These are phyloP conservation scores for Dolichotis patagonum DNA, from an alignment of 2,113 vertebrate species.

Conservation along the genomic window DNA sequence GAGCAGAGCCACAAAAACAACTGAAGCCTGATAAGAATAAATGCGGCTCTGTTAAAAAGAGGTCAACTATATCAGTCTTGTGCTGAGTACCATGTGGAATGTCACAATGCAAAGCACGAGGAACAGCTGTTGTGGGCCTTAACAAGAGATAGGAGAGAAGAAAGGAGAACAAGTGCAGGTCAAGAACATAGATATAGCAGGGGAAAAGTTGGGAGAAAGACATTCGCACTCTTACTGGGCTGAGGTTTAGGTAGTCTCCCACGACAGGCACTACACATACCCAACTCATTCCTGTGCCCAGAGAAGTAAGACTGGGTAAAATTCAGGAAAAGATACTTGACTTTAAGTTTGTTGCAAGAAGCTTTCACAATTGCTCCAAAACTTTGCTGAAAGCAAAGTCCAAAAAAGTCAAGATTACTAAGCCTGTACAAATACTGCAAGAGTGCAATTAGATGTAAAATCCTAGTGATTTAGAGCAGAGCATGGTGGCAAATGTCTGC, in stretches of 20 bases:
- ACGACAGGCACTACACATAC: fast-evolving
- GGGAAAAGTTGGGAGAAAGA: background rate
- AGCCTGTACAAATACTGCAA: background rate
- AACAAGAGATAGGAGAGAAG: background rate
- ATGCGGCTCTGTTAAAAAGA: background rate
- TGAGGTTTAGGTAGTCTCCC: background rate
- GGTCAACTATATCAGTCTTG: constrained; percentile 16
- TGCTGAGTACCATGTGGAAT: background rate
- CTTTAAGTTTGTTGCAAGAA: background rate
- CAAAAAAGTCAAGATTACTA: background rate
- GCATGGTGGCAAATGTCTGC: background rate
- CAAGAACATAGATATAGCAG: background rate
- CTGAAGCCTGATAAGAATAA: background rate
- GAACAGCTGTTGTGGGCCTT: constrained; percentile 22
- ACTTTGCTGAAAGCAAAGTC: background rate
- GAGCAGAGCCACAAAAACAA: constrained; percentile 2
- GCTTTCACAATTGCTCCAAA: background rate
- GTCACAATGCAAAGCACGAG: background rate
- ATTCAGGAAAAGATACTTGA: background rate
- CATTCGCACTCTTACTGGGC: background rate
- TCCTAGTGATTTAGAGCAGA: background rate
- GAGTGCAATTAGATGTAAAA: background rate
- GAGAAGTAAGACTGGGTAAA: too few relatives aligned
- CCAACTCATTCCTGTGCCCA: fast-evolving
- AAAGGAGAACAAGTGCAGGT: background rate